These are phyloP conservation scores for Etheostoma spectabile DNA, from an alignment of 2,113 vertebrate species.

Conservation along the genomic window DNA sequence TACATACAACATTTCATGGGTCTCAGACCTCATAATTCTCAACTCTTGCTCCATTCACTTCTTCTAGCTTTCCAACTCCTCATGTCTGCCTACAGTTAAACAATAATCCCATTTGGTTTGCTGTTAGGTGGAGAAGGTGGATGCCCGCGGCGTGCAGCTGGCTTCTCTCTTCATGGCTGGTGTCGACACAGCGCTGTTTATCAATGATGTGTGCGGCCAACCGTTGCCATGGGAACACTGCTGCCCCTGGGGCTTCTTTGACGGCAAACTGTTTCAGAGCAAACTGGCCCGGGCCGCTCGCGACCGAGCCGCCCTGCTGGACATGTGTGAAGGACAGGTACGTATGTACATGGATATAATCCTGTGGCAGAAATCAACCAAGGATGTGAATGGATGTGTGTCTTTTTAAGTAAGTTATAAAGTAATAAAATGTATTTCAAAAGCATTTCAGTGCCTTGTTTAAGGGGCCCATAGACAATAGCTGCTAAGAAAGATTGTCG, in stretches of 20 bases:
- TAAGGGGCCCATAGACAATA: too few species aligned
- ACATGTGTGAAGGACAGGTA: conserved; percentile 95
- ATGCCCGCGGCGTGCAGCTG: conserved; percentile 91
- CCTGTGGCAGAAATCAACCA: not conserved
- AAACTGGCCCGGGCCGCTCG: conserved; percentile 89
- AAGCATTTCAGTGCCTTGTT: too few species aligned
- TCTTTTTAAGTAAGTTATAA: not conserved
- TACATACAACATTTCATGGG: not conserved
- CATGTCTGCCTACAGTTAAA: not conserved
- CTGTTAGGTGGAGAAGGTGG: conserved; percentile 92
- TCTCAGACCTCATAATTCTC: not conserved
- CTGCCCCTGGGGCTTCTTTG: conserved; percentile 95
- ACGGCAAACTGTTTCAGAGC: conserved; percentile 96
- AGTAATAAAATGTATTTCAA: not conserved
- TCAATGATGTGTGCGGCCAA: conserved; percentile 93
- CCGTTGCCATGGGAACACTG: conserved; percentile 95
- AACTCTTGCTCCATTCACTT: not conserved
- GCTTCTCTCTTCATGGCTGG: conserved; percentile 94
- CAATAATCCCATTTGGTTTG: not conserved
- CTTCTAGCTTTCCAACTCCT: not conserved
- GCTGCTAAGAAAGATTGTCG: not conserved
- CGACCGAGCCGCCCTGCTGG: conserved; percentile 88
- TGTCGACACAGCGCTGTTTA: conserved; percentile 92
- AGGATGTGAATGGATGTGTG: not conserved
- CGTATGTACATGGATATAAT: not conserved